Conservation (phyloP, 2,888 invertebrate genomes). For the Volucella inanis region DNA sequence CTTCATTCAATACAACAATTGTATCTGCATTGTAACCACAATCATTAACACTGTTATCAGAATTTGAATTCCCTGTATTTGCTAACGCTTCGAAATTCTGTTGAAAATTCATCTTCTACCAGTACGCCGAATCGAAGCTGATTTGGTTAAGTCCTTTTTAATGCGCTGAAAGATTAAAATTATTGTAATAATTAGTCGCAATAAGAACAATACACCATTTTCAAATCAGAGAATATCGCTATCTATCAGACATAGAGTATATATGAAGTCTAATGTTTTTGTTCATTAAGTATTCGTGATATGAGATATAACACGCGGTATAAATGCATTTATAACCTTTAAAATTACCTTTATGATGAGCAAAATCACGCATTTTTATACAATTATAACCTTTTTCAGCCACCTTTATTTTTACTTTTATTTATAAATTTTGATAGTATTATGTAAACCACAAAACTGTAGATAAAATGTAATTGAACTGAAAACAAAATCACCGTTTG, state of each 20-base stretch:
- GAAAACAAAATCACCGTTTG: neutral
- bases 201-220: neutral
- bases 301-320: neutral
- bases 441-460: neutral
- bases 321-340: neutral
- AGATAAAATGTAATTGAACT: no score
- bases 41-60: no score
- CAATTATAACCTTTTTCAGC: neutral
- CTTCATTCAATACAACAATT: no score
- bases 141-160: neutral
- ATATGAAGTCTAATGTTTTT: neutral
- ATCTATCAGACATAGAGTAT: neutral
- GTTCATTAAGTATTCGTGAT: constrained; percentile 1
- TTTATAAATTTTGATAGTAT: neutral
- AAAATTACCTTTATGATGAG: neutral
- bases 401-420: neutral
- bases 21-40: no score
- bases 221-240: neutral
- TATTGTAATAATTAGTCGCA: neutral
- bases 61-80: no score
- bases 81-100: no score
- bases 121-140: neutral
- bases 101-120: neutral
- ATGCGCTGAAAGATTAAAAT: neutral
- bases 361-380: neutral